Base-by-base conservation (phyloP, 2,888 invertebrate genomes). In the Pristionchus japonicus region DNA sequence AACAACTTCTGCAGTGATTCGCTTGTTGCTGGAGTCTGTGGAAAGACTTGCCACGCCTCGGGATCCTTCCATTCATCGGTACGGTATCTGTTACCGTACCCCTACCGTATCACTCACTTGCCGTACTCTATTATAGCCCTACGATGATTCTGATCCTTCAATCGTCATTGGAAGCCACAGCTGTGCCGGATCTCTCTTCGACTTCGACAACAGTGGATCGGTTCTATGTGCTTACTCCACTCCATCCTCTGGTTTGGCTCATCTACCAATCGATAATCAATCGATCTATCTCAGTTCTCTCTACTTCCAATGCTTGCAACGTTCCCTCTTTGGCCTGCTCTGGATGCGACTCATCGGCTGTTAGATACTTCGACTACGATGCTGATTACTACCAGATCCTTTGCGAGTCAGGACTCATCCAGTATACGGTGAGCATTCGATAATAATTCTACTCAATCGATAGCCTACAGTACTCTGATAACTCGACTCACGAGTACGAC, bases 31-130 rank as follows among this genome's bases (percentile, higher is more conserved):
- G 40, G 43, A 43, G 7, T n/a, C 1, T 77, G 77, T 47, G 77
- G 77, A 43, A 43, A 77, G 27, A 40, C 20, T 11, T 77, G 77
- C n/a, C 77, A n/a, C 17, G 3, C 43, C 9, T 43, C 43, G 4
- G 77, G 77, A 77, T 43, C 77, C 1, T 77, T 77, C 77, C 77
- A 77, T 43, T 77, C 77, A n/a, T n/a, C 40, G 77, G 77, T 77
- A 77, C 43, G 27, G 17, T 43, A 43, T 43, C 70, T 34, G n/a
- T n/a, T n/a, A 77, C 43, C n/a, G 27, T 77, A 77, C n/a, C 13
- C 27, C 9, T 67, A 67, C 67, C 31, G 17, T 67, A 67, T 47
- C 17, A 20, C 40, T n/a, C 17, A 20, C 23, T 27, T 77, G 27
- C 77, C 37, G 43, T 77, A 67, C 17, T 67, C 31, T 23, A 77